phyloP scores from a whole-genome alignment of 2,797 vertebrate genomes.

The Lemur catta region DNA sequence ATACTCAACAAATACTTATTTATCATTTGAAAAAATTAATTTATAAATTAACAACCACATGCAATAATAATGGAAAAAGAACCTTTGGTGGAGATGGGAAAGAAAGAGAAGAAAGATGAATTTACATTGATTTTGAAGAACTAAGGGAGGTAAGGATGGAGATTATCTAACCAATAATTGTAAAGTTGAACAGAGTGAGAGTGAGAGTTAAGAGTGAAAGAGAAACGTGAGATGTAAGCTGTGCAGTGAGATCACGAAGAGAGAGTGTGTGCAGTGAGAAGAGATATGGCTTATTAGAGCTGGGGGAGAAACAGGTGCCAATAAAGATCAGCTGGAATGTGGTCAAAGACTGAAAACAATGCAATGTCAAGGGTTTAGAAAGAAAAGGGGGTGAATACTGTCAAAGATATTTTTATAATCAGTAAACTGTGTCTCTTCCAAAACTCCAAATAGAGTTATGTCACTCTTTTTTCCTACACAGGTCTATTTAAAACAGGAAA shows the following conservation, averaged over 20 bases:
- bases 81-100: background rate
- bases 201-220: background rate
- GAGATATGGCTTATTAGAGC: background rate
- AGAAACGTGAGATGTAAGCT: background rate
- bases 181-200: background rate
- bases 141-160: background rate
- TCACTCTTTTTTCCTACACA: background rate
- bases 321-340: background rate
- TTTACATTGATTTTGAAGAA: constrained; percentile 35
- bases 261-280: background rate
- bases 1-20: background rate
- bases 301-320: background rate
- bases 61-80: background rate
- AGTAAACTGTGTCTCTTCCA: background rate
- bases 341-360: background rate
- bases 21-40: background rate
- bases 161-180: background rate
- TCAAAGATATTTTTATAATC: background rate
- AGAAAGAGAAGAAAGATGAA: background rate
- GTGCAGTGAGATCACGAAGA: background rate
- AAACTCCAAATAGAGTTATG: background rate
- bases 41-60: background rate
- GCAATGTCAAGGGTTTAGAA: background rate
- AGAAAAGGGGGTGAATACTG: background rate
- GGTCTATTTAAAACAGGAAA: background rate